These are phyloP conservation scores for Pavo muticus DNA, from an alignment of 2,113 vertebrate genomes.

Conservation along the genomic window DNA sequence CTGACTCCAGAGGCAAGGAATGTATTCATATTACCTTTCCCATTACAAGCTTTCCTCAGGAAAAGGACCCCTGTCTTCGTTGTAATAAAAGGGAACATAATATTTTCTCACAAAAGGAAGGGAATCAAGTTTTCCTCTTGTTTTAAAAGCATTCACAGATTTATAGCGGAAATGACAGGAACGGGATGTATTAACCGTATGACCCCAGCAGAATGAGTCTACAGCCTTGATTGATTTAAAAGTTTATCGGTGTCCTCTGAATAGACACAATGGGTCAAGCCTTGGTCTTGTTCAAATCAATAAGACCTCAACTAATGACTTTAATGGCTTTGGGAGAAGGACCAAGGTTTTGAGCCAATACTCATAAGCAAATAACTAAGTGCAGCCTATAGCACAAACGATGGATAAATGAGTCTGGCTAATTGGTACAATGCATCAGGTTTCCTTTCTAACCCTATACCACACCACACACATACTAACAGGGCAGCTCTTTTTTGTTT, in stretches of 20 bases:
- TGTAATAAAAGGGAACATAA: constrained; percentile 7
- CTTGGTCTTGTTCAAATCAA: constrained; percentile 49
- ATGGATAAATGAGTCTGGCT: constrained; percentile 51
- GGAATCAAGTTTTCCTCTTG: constrained; percentile 48
- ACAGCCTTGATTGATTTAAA: constrained; percentile 74
- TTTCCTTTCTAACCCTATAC: constrained; percentile 39
- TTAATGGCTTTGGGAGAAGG: constrained; percentile 16
- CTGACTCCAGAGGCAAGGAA: background rate
- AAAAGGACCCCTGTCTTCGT: background rate
- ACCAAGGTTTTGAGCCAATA: constrained; percentile 75
- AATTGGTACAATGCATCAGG: constrained; percentile 52
- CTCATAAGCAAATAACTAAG: constrained; percentile 77
- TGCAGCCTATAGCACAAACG: constrained; percentile 57
- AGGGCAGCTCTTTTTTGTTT: constrained; percentile 5
- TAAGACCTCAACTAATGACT: constrained; percentile 37
- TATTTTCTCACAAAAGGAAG: constrained; percentile 46
- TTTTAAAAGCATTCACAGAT: constrained; percentile 69
- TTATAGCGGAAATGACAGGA: constrained; percentile 77
- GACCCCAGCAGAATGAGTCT: constrained; percentile 73
- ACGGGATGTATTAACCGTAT: constrained; percentile 73
- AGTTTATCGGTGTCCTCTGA: constrained; percentile 78
- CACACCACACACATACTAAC: background rate
- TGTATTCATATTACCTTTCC: constrained; percentile 10
- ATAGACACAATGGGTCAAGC: constrained; percentile 72
- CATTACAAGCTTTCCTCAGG: background rate